Conservation (phyloP, 2,888 invertebrate genomes). For the Tuta absoluta region DNA sequence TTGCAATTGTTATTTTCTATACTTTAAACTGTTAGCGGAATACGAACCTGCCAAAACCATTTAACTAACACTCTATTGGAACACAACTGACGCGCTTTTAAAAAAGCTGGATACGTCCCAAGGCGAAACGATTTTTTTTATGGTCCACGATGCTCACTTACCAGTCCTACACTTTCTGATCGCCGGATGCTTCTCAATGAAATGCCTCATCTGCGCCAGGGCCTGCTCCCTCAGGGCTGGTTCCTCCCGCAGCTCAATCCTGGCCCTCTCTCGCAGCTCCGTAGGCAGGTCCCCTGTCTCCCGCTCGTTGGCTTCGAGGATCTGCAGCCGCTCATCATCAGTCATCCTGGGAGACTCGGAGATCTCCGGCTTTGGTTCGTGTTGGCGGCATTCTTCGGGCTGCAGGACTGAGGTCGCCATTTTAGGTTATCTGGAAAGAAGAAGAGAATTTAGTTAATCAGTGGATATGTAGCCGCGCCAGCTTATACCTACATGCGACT, state of each 20-base stretch:
- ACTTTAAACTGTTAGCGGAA: too few species aligned
- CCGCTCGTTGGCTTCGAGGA: constrained; percentile 64
- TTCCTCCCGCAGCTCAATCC: constrained; percentile 90
- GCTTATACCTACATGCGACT: too few species aligned
- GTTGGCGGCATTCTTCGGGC: constrained; percentile 66
- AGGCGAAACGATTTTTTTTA: too few species aligned
- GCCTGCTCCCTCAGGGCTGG: constrained; percentile 87
- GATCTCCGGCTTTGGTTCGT: constrained; percentile 59
- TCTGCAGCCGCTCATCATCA: constrained; percentile 65
- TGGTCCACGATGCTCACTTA: constrained; percentile 55
- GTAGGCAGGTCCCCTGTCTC: constrained; percentile 74
- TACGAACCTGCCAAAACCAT: too few species aligned
- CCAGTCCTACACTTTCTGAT: constrained; percentile 91
- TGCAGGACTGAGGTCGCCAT: constrained; percentile 77
- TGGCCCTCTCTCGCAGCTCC: constrained; percentile 83
- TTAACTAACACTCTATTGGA: too few species aligned
- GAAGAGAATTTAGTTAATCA: constrained; percentile 14
- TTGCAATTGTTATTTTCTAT: too few species aligned
- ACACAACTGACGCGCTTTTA: too few species aligned
- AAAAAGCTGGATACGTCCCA: too few species aligned
- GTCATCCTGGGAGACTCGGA: constrained; percentile 55
- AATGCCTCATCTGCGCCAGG: constrained; percentile 88
- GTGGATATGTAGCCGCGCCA: too few species aligned
- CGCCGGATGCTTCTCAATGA: constrained; percentile 90
- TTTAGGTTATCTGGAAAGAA: constrained; percentile 44